Percentiles rank a stretch among this genome's conserved stretches.
These are phyloP conservation scores for Galerucella nymphaeae DNA, from an alignment of 2,888 invertebrate genomes.

Conservation along the genomic window DNA sequence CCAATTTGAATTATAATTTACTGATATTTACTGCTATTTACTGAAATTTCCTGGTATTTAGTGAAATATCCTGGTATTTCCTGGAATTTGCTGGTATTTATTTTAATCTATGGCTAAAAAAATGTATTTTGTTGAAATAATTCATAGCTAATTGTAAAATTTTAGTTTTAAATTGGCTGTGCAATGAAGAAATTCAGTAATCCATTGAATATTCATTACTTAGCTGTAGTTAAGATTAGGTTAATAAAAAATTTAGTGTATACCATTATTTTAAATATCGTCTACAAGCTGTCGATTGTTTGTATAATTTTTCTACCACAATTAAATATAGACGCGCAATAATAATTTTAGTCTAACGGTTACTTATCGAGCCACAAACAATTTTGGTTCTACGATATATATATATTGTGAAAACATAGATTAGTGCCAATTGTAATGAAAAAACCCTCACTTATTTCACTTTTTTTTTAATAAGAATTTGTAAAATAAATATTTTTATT, in stretches of 20 bases:
- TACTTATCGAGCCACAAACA: no score
- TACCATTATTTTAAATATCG: background rate
- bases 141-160: slow-evolving; percentile 16
- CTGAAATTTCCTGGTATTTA: no score
- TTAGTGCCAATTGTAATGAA: no score
- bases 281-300: background rate
- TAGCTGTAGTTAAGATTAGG: background rate
- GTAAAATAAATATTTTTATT: no score
- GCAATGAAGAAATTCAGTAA: slow-evolving; percentile 3
- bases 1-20: no score
- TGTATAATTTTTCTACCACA: background rate
- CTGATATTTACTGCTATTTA: no score
- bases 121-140: slow-evolving; percentile 11
- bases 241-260: background rate
- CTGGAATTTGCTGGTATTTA: background rate
- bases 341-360: no score
- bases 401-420: no score
- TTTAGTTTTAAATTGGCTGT: slow-evolving; percentile 16
- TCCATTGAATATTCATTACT: background rate
- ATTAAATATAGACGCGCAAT: background rate
- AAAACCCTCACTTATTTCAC: no score
- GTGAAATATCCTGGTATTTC: no score
- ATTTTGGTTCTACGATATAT: no score
- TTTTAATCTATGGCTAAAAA: background rate
- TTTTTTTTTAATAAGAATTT: no score